Conservation (phyloP, 2,888 invertebrate species). For the Polymixis flavicincta region DNA sequence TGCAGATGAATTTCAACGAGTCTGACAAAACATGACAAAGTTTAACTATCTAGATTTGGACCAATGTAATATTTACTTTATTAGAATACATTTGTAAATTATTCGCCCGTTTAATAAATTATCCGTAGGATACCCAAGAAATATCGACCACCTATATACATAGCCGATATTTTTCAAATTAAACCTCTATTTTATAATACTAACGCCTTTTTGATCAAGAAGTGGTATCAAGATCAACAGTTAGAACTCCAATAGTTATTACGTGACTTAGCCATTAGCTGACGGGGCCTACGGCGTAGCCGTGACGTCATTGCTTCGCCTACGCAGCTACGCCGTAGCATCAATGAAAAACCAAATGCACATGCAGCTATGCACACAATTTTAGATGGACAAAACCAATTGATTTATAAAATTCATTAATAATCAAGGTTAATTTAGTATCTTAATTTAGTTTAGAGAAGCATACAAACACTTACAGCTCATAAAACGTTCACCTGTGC, state of each 20-base stretch:
- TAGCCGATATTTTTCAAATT: not conserved
- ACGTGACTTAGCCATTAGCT: not conserved
- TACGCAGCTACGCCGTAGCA: conserved; percentile 26
- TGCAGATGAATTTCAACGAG: conserved; percentile 82
- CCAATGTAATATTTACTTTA: not conserved
- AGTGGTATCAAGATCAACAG: not conserved
- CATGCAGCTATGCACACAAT: not conserved
- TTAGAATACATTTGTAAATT: not conserved
- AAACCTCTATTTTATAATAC: not conserved
- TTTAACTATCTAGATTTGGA: not conserved
- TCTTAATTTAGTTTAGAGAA: not conserved
- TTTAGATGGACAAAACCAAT: not conserved
- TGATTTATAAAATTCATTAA: not conserved
- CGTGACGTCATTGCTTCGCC: not conserved
- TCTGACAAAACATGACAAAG: conserved; percentile 66
- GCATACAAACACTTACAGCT: not conserved
- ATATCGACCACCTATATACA: not conserved
- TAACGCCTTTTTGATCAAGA: not conserved
- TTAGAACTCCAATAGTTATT: not conserved
- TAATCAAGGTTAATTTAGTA: not conserved
- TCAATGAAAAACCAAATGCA: not conserved
- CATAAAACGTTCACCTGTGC: not conserved
- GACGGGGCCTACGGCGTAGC: conserved; percentile 15
- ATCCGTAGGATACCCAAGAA: not conserved
- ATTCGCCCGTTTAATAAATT: not conserved